phyloP scores from a whole-genome alignment of 2,888 invertebrate species.

The Volucella inflata region DNA sequence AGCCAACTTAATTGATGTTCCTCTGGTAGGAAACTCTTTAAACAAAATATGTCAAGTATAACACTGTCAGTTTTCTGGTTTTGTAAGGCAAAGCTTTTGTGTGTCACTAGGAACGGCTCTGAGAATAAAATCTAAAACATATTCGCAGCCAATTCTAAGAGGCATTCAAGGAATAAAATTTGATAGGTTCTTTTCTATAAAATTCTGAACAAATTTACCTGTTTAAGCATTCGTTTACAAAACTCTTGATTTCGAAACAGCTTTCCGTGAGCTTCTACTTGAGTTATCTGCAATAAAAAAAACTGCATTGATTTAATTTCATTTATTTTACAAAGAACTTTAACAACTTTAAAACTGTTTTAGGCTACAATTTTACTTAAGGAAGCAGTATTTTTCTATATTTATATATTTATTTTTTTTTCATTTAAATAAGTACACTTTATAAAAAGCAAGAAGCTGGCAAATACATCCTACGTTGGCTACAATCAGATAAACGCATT shows the following conservation, averaged over 20 bases:
- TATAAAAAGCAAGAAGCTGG: slow-evolving; percentile 7
- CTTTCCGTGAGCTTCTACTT: slow-evolving; percentile 1
- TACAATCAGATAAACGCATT: not conserved
- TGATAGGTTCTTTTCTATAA: not conserved
- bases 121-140: no score
- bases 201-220: slow-evolving; percentile 39
- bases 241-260: slow-evolving; percentile 64
- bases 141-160: no score
- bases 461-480: slow-evolving; percentile 8
- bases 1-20: no score
- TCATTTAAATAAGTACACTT: slow-evolving; percentile 45
- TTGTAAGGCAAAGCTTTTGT: no score
- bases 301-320: slow-evolving; percentile 14
- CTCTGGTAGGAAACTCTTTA: no score
- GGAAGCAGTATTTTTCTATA: slow-evolving; percentile 11
- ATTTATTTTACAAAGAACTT: slow-evolving; percentile 1
- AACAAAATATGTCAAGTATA: no score
- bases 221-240: slow-evolving; percentile 30
- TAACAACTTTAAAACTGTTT: not conserved
- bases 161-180: no score
- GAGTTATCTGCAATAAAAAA: slow-evolving; percentile 51
- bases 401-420: not conserved
- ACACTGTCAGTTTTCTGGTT: no score
- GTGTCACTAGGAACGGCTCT: no score
- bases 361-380: not conserved